A percentile compares a stretch with the other conserved stretches of the same genome.
These are phyloP conservation scores for Atrina japonica DNA, from an alignment of 2,888 invertebrate species.

Conservation along the genomic window DNA sequence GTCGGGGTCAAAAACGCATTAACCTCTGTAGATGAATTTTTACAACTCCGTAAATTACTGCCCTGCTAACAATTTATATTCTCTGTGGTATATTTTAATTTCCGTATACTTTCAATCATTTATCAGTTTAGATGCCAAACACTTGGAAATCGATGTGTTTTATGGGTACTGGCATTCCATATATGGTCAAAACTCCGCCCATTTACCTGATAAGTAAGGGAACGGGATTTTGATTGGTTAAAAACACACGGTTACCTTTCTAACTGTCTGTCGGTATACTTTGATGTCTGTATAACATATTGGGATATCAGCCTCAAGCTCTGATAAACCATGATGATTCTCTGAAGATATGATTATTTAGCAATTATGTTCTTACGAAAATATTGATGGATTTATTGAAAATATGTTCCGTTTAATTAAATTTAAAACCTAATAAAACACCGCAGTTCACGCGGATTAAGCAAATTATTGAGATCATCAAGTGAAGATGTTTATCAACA, in stretches of 20 bases:
- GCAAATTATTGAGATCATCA: not conserved
- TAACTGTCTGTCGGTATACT: constrained; percentile 6
- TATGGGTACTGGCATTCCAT: constrained; percentile 26
- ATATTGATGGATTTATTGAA: constrained; percentile 12
- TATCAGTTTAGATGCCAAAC: constrained; percentile 29
- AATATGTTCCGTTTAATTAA: too few species aligned
- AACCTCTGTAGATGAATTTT: constrained; percentile 21
- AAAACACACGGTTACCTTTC: constrained; percentile 1
- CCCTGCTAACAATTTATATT: constrained; percentile 30
- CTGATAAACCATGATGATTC: too few species aligned
- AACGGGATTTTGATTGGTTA: constrained; percentile 12
- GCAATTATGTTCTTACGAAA: constrained; percentile 18
- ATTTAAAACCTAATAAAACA: too few species aligned
- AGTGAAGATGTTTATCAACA: too few species aligned
- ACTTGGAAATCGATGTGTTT: constrained; percentile 25
- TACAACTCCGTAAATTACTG: constrained; percentile 33
- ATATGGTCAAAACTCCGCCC: constrained; percentile 32
- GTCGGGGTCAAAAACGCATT: constrained; percentile 19
- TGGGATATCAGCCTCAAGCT: not conserved
- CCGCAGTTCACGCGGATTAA: not conserved
- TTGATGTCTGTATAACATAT: constrained; percentile 10
- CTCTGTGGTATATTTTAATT: constrained; percentile 31
- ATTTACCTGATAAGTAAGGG: not conserved
- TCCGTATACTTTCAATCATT: constrained; percentile 35
- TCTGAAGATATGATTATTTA: not conserved